Conservation (phyloP, 64 coral and sea anemone species). For the Stichodactyla helianthus region DNA sequence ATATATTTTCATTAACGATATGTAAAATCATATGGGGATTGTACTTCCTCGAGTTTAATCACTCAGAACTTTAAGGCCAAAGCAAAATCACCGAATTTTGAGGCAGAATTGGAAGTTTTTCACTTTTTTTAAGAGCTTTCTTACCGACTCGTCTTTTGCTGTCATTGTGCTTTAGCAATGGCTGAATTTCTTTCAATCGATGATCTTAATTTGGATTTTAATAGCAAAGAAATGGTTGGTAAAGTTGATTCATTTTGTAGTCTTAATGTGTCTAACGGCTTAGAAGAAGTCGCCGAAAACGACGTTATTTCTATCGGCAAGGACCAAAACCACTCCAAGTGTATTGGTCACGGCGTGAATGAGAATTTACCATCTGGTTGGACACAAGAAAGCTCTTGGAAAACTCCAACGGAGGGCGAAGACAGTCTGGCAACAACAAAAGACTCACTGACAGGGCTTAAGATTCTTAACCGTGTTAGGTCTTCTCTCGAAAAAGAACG, state of each 20-base stretch:
- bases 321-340: background rate
- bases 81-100: background rate
- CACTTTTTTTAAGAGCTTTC: background rate
- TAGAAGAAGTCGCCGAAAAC: background rate
- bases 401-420: background rate
- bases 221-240: background rate
- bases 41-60: background rate
- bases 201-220: constrained; percentile 6
- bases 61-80: too few relatives aligned
- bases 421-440: background rate
- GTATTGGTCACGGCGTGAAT: background rate
- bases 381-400: background rate
- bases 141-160: background rate
- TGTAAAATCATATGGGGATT: background rate
- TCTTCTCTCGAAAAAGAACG: background rate
- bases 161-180: background rate
- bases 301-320: background rate
- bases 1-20: too few relatives aligned
- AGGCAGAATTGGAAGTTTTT: background rate
- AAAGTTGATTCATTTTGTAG: background rate
- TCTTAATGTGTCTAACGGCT: background rate
- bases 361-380: background rate
- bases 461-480: background rate
- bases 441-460: background rate
- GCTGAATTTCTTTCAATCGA: background rate